phyloP scores from a whole-genome alignment of 2,797 vertebrate species.

The Potorous gilbertii region DNA sequence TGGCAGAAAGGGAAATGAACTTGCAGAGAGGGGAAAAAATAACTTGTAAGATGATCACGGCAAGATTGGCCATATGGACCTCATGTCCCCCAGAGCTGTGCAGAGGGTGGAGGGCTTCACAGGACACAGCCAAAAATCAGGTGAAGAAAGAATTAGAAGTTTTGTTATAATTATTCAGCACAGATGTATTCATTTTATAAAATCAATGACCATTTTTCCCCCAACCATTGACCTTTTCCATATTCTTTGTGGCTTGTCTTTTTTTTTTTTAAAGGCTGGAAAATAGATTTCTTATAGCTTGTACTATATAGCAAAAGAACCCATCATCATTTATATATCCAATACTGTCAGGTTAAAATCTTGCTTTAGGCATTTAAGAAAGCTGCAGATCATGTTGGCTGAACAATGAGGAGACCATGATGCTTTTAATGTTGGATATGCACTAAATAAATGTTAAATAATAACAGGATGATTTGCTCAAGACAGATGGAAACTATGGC shows the following conservation, averaged over 20 bases:
- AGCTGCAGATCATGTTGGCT: slow-evolving; percentile 78
- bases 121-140: slow-evolving; percentile 73
- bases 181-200: slow-evolving; percentile 45
- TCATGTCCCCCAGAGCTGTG: not conserved
- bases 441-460: slow-evolving; percentile 80
- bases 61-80: slow-evolving; percentile 59
- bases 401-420: slow-evolving; percentile 81
- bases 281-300: slow-evolving; percentile 80
- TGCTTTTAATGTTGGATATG: slow-evolving; percentile 79
- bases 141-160: slow-evolving; percentile 65
- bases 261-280: slow-evolving; percentile 59
- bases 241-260: slow-evolving; percentile 80
- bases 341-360: slow-evolving; percentile 75
- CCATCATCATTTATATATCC: slow-evolving; percentile 67
- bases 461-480: slow-evolving; percentile 83
- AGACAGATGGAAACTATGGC: slow-evolving; percentile 81
- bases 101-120: not conserved
- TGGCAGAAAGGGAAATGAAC: slow-evolving; percentile 54
- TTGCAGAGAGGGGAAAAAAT: slow-evolving; percentile 56
- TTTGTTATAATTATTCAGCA: slow-evolving; percentile 77
- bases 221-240: slow-evolving; percentile 69
- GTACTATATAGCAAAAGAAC: slow-evolving; percentile 68
- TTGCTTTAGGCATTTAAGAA: slow-evolving; percentile 70
- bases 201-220: slow-evolving; percentile 17
- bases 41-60: slow-evolving; percentile 73